phyloP scores from a whole-genome alignment of 2,797 vertebrate genomes.

The Enoplosus armatus region DNA sequence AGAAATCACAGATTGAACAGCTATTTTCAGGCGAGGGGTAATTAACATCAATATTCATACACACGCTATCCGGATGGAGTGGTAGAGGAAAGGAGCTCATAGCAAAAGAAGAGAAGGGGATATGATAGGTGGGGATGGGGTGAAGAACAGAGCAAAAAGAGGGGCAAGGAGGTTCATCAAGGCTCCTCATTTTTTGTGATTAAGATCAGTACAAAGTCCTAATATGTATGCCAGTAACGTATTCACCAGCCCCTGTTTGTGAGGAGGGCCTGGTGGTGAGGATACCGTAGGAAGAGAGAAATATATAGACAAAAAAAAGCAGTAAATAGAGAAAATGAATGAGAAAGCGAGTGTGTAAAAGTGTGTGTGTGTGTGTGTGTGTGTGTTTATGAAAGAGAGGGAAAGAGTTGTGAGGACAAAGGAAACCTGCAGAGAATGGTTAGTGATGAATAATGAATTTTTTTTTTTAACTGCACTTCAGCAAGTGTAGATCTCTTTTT shows the following conservation, averaged over 20 bases:
- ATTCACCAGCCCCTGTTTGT: conserved; percentile 22
- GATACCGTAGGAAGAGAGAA: conserved; percentile 8
- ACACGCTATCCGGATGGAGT: conserved; percentile 55
- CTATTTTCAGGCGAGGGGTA: conserved; percentile 71
- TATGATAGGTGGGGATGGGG: conserved; percentile 31
- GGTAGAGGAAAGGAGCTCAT: conserved; percentile 37
- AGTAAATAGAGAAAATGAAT: conserved; percentile 15
- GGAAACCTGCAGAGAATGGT: conserved; percentile 64
- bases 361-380: background rate
- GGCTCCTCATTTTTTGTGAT: conserved; percentile 56
- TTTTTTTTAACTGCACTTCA: conserved; percentile 61
- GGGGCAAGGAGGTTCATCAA: conserved; percentile 32
- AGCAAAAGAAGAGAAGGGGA: conserved; percentile 23
- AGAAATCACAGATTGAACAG: conserved; percentile 75
- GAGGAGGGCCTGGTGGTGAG: background rate
- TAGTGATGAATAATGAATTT: conserved; percentile 71
- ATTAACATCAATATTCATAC: conserved; percentile 82
- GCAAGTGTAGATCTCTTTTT: conserved; percentile 60
- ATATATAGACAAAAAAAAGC: conserved; percentile 9
- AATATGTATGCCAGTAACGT: conserved; percentile 30
- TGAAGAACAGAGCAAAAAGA: conserved; percentile 21
- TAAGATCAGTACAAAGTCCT: conserved; percentile 50
- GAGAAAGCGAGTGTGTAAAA: background rate
- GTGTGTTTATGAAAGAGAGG: conserved; percentile 12
- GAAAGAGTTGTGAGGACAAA: conserved; percentile 50